Evolutionary conservation across 2,888 invertebrate genomes (phyloP).

Genomic region (Agrochola macilenta): DNA sequence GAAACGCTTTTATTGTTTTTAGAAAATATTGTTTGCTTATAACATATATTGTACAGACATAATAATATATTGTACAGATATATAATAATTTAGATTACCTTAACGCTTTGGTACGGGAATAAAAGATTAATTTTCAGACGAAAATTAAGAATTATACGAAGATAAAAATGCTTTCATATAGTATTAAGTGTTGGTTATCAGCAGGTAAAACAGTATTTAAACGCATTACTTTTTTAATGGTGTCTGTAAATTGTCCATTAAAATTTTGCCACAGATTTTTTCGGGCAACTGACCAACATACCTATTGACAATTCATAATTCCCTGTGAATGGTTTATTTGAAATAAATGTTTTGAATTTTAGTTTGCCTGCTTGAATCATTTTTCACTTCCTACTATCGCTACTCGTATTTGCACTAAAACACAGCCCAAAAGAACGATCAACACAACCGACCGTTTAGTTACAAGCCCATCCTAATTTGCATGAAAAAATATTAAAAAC

Average conservation of each 20-base stretch:
- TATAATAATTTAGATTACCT: neutral
- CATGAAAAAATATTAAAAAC: conserved; percentile 62
- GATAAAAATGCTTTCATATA: neutral
- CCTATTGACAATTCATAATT: neutral
- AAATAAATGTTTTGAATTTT: neutral
- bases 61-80: no score
- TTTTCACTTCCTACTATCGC: neutral
- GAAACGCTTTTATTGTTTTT: neutral
- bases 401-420: conserved; percentile 25
- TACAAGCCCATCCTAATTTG: conserved; percentile 48
- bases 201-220: neutral
- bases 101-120: neutral
- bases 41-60: no score
- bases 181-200: neutral
- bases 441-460: conserved; percentile 42
- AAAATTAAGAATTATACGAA: neutral
- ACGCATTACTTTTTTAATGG: neutral
- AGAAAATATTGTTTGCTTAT: neutral
- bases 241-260: no score
- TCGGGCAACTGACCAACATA: neutral
- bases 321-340: neutral
- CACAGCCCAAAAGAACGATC: conserved; percentile 4
- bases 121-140: neutral
- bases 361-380: neutral
- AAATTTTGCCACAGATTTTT: neutral